Base-by-base conservation (phyloP, 1,140 invertebrate species). In the Drosophila erecta region DNA sequence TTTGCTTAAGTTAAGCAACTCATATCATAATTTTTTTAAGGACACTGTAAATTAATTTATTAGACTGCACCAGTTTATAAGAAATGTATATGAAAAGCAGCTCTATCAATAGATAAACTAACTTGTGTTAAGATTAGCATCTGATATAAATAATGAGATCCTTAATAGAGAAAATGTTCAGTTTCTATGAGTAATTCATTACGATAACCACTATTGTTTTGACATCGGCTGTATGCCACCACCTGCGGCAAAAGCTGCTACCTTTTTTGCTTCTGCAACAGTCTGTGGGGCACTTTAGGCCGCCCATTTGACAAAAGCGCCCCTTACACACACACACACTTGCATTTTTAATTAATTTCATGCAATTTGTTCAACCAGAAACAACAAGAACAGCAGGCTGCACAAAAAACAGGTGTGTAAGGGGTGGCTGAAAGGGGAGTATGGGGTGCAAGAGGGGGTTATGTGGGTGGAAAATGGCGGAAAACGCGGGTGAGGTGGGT, bases 301-400 rank as follows among this genome's bases (percentile, higher is more conserved):
- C 83, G 66, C 83, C 83, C 83, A 78, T 87, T 81, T 87, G 66
- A 84, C 80, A 84, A 84, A 79, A 72, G 80, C 80, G 67, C 50
- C 58, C 2, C n/a, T 4, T 40, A 35, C 17, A 22, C 61, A 49
- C 71, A 60, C 40, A 61, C 72, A 69, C 66, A 75, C 74, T 76
- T 72, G 76, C 84, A 87, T 87, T 89, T 87, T 87, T 87, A 87
- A 87, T 87, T 89, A 87, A 89, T 87, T 87, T 87, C 79, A 89
- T 87, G 85, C 79, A 83, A 87, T 89, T 87, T 87, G 79, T 87
- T 83, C 54, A 66, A 65, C 54, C 46, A 33, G 27, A 54, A 72
- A 47, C 49, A 67, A 69, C 40, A 66, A 37, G 47, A 69, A 54
- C 64, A 66, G 20, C 49, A 27, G 10, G n/a, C 15, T 43, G 58